Evolutionary conservation across 1,140 invertebrate genomes (phyloP), one percentile per base, ranked within the genome.

Genomic region (Lepidostoma basale): DNA sequence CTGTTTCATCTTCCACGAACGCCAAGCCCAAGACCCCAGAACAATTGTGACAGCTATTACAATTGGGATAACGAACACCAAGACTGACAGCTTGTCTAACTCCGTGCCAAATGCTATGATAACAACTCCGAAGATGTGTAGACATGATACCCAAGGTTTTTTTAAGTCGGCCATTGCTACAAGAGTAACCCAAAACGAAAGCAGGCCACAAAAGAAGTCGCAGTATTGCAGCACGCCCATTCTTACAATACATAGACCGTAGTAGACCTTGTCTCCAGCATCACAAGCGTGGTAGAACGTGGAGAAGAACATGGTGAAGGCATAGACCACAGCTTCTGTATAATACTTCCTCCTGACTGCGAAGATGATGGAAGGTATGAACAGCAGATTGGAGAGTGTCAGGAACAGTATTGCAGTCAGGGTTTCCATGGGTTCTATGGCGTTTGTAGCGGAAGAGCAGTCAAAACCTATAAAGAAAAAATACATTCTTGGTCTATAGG

Each of bases 121-220:
- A 23, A 97, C 87, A 0, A 90, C 91, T 18, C 94, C 95, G 1
- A 87, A 77, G 73, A 96, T 87, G 75, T 95, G 93, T 3, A 90
- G 84, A 22, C 93, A 86, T 0, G 90, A 89, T 0, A 89, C 85
- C 0, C 89, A 73, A 20, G 83, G 85, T 2, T 86, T 84, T 0
- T 88, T 86, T 14, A 96, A 79, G 33, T 90, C 86, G 1, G 93
- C 89, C 88, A 97, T 94, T 2, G 92, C 92, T n/a, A 97, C 85
- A 0, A 97, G 76, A 0, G 95, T 97, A 3, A 97, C 90, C 93
- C 94, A 97, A 74, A 97, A 94, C 0, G 93, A 90, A 58, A 96
- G 81, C 3, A 97, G 84, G 0, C 93, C 94, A 66, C 91, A 93
- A 77, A 92, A 95, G 76, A 97, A 97, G 77, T 98, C 95, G 49